These are phyloP conservation scores for Pyxicephalus adspersus DNA, from an alignment of 2,113 vertebrate genomes.

Conservation along the genomic window DNA sequence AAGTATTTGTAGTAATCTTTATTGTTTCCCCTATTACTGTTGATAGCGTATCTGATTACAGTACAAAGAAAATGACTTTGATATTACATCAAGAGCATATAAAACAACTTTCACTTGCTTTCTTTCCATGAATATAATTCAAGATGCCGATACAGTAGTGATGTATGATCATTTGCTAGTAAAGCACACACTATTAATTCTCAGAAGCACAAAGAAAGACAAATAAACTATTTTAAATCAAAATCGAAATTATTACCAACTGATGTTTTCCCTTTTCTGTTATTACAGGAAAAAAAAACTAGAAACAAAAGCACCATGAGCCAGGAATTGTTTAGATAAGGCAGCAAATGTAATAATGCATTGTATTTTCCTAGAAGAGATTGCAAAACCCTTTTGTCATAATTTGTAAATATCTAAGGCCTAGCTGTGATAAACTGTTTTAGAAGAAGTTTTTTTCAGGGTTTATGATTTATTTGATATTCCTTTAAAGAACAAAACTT, in stretches of 20 bases:
- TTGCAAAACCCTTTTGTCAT: slow-evolving; percentile 43
- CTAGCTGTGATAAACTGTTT: slow-evolving; percentile 44
- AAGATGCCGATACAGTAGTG: neutral
- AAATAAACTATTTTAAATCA: slow-evolving; percentile 43
- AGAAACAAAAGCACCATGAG: slow-evolving; percentile 21
- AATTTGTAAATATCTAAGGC: slow-evolving; percentile 54
- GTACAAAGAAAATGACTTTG: slow-evolving; percentile 31
- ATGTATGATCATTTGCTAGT: slow-evolving; percentile 22
- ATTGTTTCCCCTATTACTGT: slow-evolving; percentile 7
- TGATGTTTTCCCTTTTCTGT: slow-evolving; percentile 23
- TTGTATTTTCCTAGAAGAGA: slow-evolving; percentile 3
- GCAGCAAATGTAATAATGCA: slow-evolving; percentile 7
- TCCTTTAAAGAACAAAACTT: slow-evolving; percentile 54
- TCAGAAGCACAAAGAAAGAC: slow-evolving; percentile 27
- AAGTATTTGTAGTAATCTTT: neutral
- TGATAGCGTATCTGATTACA: neutral
- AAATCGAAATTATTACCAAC: slow-evolving; percentile 32
- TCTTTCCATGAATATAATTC: neutral
- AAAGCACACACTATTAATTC: slow-evolving; percentile 17
- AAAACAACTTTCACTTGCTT: slow-evolving; percentile 11
- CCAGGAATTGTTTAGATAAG: slow-evolving; percentile 25
- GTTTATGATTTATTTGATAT: slow-evolving; percentile 56
- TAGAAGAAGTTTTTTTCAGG: slow-evolving; percentile 11
- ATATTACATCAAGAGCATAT: neutral
- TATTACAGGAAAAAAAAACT: slow-evolving; percentile 32